Conservation (phyloP, 2,797 vertebrate genomes). For the Sciaenops ocellatus region DNA sequence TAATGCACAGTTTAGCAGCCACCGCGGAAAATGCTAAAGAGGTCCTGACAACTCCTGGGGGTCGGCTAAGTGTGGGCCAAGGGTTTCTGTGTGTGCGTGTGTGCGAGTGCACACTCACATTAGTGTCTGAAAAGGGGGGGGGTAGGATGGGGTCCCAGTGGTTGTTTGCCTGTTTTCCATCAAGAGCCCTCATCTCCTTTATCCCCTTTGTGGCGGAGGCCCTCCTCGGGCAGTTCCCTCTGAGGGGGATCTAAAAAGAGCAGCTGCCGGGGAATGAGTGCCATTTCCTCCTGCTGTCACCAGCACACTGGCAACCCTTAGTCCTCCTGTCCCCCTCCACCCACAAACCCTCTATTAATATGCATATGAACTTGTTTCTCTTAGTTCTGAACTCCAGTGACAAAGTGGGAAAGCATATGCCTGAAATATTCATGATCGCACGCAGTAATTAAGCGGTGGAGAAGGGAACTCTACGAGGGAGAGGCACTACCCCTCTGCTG, state of each 20-base stretch:
- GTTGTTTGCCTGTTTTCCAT: slow-evolving; percentile 91
- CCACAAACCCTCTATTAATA: slow-evolving; percentile 79
- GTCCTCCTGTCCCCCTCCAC: slow-evolving; percentile 75
- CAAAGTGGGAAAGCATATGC: slow-evolving; percentile 90
- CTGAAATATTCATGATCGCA: slow-evolving; percentile 88
- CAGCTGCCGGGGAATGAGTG: slow-evolving; percentile 90
- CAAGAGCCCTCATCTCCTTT: slow-evolving; percentile 91
- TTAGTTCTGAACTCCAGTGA: slow-evolving; percentile 88
- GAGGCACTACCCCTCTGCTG: slow-evolving; percentile 69
- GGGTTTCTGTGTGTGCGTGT: slow-evolving; percentile 65
- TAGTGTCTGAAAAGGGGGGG: slow-evolving; percentile 60
- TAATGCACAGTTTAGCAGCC: slow-evolving; percentile 91
- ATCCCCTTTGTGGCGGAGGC: slow-evolving; percentile 90
- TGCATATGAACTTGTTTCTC: slow-evolving; percentile 89
- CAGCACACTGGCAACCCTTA: slow-evolving; percentile 81
- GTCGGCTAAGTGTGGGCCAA: slow-evolving; percentile 80
- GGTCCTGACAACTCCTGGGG: slow-evolving; percentile 88
- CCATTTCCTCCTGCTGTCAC: slow-evolving; percentile 91
- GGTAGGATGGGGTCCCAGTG: slow-evolving; percentile 85
- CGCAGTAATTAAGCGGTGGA: slow-evolving; percentile 81
- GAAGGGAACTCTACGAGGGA: slow-evolving; percentile 71
- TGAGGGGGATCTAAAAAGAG: slow-evolving; percentile 90
- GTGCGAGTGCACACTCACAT: slow-evolving; percentile 57
- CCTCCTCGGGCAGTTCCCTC: slow-evolving; percentile 86
- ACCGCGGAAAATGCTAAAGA: slow-evolving; percentile 88